Evolutionary conservation across 2,888 invertebrate species (phyloP).

Genomic region (Phania funesta): DNA sequence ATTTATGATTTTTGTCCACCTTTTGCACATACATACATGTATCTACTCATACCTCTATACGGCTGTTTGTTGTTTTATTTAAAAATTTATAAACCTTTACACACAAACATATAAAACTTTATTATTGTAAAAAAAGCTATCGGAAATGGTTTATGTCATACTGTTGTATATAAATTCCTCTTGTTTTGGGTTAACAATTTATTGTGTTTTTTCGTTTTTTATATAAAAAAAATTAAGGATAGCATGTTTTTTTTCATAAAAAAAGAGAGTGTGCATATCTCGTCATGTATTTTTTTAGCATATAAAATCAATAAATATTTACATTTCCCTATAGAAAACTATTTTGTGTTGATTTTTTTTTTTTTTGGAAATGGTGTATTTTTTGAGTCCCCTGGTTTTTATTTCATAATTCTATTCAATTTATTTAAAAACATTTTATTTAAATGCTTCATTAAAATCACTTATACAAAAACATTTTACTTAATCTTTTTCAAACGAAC

Average conservation of each 20-base stretch:
- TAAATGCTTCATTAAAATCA: constrained; percentile 35
- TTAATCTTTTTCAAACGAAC: neutral
- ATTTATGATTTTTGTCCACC: constrained; percentile 43
- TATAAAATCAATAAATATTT: constrained; percentile 60
- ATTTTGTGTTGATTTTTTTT: constrained; percentile 16
- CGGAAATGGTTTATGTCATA: constrained; percentile 63
- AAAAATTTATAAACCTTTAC: constrained; percentile 33
- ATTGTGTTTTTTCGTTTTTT: constrained; percentile 48
- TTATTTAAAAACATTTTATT: constrained; percentile 12
- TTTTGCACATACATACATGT: constrained; percentile 33
- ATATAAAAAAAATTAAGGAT: constrained; percentile 37
- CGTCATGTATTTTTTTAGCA: constrained; percentile 50
- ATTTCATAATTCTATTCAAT: constrained; percentile 15
- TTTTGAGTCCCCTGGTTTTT: constrained; percentile 1
- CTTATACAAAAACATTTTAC: too few relatives aligned
- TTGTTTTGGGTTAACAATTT: constrained; percentile 47
- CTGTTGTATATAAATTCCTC: constrained; percentile 52
- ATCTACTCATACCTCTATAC: constrained; percentile 26
- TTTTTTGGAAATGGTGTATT: constrained; percentile 21
- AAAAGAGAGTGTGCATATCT: constrained; percentile 50
- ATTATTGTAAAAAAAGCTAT: constrained; percentile 35
- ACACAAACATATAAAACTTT: constrained; percentile 34
- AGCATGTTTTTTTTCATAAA: constrained; percentile 48
- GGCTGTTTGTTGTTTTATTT: constrained; percentile 31
- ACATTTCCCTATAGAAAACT: constrained; percentile 43